Percentiles rank a stretch among this genome's conserved stretches.
Conservation (phyloP, 1,140 invertebrate genomes). For the Melanaphis sacchari region DNA sequence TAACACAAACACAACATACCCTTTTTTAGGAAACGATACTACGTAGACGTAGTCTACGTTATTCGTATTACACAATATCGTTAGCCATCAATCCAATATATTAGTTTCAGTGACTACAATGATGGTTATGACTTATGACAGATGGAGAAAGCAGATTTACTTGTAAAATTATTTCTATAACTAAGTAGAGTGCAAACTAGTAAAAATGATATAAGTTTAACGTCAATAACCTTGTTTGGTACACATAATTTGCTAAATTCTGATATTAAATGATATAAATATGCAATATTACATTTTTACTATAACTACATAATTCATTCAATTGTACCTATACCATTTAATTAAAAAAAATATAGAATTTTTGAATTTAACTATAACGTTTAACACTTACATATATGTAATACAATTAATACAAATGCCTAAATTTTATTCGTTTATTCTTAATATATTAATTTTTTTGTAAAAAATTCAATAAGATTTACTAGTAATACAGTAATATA, state of each 20-base stretch:
- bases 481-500: too few species aligned
- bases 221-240: neutral
- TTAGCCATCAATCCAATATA: neutral
- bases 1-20: neutral
- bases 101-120: neutral
- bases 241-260: neutral
- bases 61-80: constrained; percentile 4
- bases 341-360: neutral
- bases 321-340: neutral
- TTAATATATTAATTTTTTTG: too few species aligned
- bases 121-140: neutral
- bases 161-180: constrained; percentile 28
- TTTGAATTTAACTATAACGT: neutral
- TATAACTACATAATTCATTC: neutral
- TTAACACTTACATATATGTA: neutral
- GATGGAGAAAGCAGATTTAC: constrained; percentile 40
- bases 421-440: too few species aligned
- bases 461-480: too few species aligned
- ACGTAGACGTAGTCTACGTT: neutral
- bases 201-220: neutral
- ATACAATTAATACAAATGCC: too few species aligned
- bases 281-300: neutral
- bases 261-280: neutral
- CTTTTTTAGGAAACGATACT: neutral
- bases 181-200: neutral